Evolutionary conservation across 2,888 invertebrate genomes (phyloP).

Genomic region (Anodontia alba): DNA sequence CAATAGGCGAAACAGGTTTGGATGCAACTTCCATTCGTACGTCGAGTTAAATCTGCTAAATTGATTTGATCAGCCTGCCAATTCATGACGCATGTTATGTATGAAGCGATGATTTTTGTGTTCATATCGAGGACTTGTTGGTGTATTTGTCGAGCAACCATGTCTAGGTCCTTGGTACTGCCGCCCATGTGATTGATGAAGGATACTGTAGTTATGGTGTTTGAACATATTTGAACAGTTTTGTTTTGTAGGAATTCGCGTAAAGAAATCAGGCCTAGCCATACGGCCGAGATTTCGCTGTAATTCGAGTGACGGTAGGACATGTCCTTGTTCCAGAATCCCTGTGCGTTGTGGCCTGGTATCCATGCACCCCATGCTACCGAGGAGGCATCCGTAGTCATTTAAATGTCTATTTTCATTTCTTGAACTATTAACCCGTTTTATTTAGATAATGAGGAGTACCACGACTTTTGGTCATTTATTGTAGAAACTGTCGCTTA

Average conservation of each 20-base stretch:
- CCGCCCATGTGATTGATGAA: slow-evolving; percentile 21
- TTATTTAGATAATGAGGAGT: no score
- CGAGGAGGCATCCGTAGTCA: not conserved
- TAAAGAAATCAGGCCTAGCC: not conserved
- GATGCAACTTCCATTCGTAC: slow-evolving; percentile 16
- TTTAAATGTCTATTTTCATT: not conserved
- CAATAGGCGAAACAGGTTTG: not conserved
- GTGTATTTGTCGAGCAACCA: slow-evolving; percentile 15
- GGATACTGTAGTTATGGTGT: slow-evolving; percentile 2
- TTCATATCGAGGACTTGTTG: not conserved
- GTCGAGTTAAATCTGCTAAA: slow-evolving; percentile 3
- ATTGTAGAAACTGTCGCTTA: no score
- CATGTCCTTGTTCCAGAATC: not conserved
- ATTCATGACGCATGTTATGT: not conserved
- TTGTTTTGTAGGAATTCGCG: not conserved
- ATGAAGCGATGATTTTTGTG: not conserved
- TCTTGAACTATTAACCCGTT: slow-evolving; percentile 10
- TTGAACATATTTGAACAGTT: slow-evolving; percentile 10
- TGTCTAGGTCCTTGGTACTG: not conserved
- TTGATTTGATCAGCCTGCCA: slow-evolving; percentile 18
- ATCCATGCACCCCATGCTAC: slow-evolving; percentile 21
- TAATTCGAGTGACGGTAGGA: slow-evolving; percentile 6
- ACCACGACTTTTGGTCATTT: no score
- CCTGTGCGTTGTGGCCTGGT: slow-evolving; percentile 8
- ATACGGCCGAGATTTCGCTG: slow-evolving; percentile 16